phyloP scores from a whole-genome alignment of 2,888 invertebrate genomes.

The Amorpha juglandis region DNA sequence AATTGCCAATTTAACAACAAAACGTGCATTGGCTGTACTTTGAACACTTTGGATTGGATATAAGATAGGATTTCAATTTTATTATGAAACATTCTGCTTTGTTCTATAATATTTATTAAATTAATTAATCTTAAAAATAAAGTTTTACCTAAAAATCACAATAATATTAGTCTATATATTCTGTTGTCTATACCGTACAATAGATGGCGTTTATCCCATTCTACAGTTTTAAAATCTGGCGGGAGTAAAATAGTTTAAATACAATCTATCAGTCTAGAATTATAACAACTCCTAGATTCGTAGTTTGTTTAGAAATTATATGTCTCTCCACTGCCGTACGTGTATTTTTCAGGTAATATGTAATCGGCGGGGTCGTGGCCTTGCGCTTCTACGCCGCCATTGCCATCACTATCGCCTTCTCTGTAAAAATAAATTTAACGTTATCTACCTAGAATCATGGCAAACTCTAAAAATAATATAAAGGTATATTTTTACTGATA shows the following conservation, averaged over 20 bases:
- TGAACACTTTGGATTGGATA: too few species aligned
- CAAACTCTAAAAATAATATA: too few species aligned
- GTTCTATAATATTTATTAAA: background rate
- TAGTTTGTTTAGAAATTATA: constrained; percentile 59
- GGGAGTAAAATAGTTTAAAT: background rate
- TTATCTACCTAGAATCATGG: too few species aligned
- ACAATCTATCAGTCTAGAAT: constrained; percentile 34
- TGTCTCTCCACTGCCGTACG: constrained; percentile 72
- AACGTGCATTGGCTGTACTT: too few species aligned
- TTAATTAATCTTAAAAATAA: too few species aligned
- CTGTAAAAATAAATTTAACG: constrained; percentile 45
- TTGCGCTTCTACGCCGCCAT: constrained; percentile 72
- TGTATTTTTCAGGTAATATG: constrained; percentile 71
- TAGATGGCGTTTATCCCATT: constrained; percentile 32
- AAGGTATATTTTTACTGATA: too few species aligned
- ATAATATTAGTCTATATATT: background rate
- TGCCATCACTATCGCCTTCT: constrained; percentile 67
- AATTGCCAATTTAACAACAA: too few species aligned
- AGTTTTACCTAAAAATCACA: background rate
- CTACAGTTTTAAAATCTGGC: background rate
- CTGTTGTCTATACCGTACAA: background rate
- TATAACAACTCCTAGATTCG: constrained; percentile 14
- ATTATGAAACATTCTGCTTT: too few species aligned
- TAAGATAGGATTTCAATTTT: too few species aligned
- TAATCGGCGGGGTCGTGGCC: constrained; percentile 77